Evolutionary conservation across 2,888 invertebrate species (phyloP), one percentile per base, ranked within the genome.

Genomic region (Glaucopsyche alexis): DNA sequence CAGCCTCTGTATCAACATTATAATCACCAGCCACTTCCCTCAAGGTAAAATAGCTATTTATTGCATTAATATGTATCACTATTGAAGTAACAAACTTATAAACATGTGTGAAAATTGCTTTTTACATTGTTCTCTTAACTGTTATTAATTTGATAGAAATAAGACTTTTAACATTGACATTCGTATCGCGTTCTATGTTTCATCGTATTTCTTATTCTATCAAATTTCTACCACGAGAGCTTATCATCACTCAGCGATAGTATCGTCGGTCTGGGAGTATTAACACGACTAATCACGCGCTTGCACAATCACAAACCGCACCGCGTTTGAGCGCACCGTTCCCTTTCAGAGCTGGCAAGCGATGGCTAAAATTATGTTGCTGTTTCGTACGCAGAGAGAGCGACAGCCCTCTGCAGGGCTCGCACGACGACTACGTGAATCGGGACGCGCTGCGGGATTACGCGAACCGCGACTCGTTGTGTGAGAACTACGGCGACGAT

Each of bases 301-400:
- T 75, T 76, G 40, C 45, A 6, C 74, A 74, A 77, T 77, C 73
- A 73, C 67, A n/a, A 40, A 74, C 74, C 73, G 79, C 80, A 81
- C 80, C 81, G 86, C 88, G 87, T 83, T 84, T 84, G 86, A 81
- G 81, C 81, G 82, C 83, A 78, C 78, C 82, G 78, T 87, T 87
- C 69, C 80, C 81, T 91, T 91, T 87, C 91, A 91, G 91, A 87
- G 76, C 71, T 76, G 82, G 84, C 88, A 90, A 90, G 85, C 85
- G 85, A 81, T 88, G 90, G 90, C 84, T 87, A 87, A 84, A 86
- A 85, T 89, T 87, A 90, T 90, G 89, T 90, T 90, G 91, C 84
- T 91, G 90, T 91, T 90, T 90, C 85, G 84, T 90, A 87, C 88
- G 87, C 91, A 92, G 93, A 90, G 92, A 92, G 86, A 88, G 88